These are phyloP conservation scores for Heliconius aoede DNA, from an alignment of 2,888 invertebrate species.

Conservation along the genomic window DNA sequence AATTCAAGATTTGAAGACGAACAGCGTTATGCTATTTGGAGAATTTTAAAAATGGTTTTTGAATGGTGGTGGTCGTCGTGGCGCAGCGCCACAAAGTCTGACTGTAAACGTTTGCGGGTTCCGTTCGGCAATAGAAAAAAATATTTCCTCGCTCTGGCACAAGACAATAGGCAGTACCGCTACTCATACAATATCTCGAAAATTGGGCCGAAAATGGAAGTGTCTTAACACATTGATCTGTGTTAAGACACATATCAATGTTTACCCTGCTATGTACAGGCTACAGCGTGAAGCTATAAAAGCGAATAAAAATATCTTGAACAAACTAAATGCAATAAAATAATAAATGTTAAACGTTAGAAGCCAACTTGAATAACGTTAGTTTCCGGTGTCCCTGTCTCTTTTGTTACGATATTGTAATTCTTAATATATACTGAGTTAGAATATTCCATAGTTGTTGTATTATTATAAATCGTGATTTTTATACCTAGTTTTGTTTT, in stretches of 20 bases:
- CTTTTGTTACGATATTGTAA: neutral
- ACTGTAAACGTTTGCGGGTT: neutral
- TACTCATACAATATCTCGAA: neutral
- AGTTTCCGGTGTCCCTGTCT: neutral
- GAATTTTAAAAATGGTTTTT: neutral
- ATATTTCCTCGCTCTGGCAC: too few species aligned
- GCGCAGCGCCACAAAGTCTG: neutral
- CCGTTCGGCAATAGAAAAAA: too few species aligned
- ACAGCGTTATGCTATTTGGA: neutral
- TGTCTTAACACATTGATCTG: too few species aligned
- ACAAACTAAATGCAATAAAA: neutral
- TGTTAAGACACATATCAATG: too few species aligned
- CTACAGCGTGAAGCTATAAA: neutral
- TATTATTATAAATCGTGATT: neutral
- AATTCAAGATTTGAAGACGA: neutral
- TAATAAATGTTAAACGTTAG: neutral
- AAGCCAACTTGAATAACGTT: slow-evolving; percentile 13
- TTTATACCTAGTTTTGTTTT: neutral
- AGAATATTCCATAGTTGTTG: neutral
- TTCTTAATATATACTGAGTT: neutral
- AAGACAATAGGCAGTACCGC: too few species aligned
- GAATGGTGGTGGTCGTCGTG: neutral
- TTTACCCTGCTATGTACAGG: neutral
- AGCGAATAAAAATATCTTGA: neutral
- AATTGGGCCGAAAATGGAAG: neutral